phyloP scores from a whole-genome alignment of 2,888 invertebrate species.

The Caenorhabditis sulstoni region DNA sequence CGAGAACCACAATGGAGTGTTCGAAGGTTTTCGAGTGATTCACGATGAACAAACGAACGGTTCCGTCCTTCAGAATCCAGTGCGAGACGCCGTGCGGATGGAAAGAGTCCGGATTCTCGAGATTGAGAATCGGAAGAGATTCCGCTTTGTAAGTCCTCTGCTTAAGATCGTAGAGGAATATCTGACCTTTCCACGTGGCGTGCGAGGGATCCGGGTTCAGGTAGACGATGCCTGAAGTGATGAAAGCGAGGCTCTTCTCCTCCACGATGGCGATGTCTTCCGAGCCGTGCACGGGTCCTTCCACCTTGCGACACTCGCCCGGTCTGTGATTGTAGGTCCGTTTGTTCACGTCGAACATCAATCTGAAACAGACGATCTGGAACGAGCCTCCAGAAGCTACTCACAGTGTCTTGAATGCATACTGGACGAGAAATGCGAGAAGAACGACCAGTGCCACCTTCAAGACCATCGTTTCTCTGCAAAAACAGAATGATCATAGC shows the following conservation, averaged over 20 bases:
- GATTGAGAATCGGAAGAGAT: slow-evolving; percentile 29
- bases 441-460: slow-evolving; percentile 33
- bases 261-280: slow-evolving; percentile 69
- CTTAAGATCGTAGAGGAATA: slow-evolving; percentile 67
- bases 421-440: slow-evolving; percentile 37
- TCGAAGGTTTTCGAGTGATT: slow-evolving; percentile 57
- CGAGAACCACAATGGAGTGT: slow-evolving; percentile 66
- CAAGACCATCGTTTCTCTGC: slow-evolving; percentile 5
- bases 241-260: slow-evolving; percentile 61
- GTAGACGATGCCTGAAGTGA: slow-evolving; percentile 68
- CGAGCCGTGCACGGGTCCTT: slow-evolving; percentile 64
- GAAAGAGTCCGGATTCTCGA: slow-evolving; percentile 53
- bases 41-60: slow-evolving; percentile 64
- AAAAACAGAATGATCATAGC: neutral
- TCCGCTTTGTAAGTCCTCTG: slow-evolving; percentile 33
- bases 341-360: slow-evolving; percentile 61
- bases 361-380: slow-evolving; percentile 21
- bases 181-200: slow-evolving; percentile 54
- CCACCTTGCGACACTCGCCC: slow-evolving; percentile 59
- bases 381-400: slow-evolving; percentile 15
- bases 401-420: slow-evolving; percentile 55
- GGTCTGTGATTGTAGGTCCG: slow-evolving; percentile 65
- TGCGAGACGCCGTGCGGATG: slow-evolving; percentile 70
- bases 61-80: slow-evolving; percentile 55
- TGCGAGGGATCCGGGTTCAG: slow-evolving; percentile 29